phyloP scores from a whole-genome alignment of 2,113 vertebrate species.

The Atrichornis clamosus region DNA sequence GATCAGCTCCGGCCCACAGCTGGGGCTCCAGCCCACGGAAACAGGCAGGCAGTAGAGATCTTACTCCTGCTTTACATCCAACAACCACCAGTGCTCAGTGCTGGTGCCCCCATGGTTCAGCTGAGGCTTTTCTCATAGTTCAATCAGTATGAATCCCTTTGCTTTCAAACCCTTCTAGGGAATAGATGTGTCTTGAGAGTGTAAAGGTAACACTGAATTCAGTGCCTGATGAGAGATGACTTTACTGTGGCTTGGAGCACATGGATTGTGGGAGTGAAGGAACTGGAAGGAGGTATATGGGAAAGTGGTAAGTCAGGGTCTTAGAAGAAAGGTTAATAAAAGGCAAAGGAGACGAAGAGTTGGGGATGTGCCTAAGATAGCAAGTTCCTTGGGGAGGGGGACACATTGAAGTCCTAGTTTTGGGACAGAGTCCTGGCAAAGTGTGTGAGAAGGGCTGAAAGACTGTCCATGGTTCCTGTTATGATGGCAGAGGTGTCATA shows the following conservation, averaged over 20 bases:
- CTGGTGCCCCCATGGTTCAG: background rate
- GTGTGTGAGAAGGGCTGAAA: background rate
- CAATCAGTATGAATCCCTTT: background rate
- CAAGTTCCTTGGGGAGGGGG: background rate
- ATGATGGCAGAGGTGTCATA: background rate
- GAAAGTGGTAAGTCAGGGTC: background rate
- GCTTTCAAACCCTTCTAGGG: background rate
- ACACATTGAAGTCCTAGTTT: background rate
- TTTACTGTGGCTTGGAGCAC: background rate
- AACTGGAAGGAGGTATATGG: background rate
- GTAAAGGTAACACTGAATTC: background rate
- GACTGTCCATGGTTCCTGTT: background rate
- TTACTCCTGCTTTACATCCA: background rate
- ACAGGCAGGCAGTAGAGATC: background rate
- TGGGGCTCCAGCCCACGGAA: background rate
- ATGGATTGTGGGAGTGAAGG: background rate
- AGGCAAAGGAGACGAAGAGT: background rate
- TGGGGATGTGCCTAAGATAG: background rate
- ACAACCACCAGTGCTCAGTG: background rate
- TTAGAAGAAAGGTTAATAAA: background rate
- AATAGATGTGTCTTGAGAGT: background rate
- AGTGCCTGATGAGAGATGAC: background rate
- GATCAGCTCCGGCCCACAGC: background rate
- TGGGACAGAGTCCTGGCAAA: background rate
- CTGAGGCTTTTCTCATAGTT: background rate